Conservation (phyloP, 1,140 invertebrate genomes). For the Ylistrum balloti region DNA sequence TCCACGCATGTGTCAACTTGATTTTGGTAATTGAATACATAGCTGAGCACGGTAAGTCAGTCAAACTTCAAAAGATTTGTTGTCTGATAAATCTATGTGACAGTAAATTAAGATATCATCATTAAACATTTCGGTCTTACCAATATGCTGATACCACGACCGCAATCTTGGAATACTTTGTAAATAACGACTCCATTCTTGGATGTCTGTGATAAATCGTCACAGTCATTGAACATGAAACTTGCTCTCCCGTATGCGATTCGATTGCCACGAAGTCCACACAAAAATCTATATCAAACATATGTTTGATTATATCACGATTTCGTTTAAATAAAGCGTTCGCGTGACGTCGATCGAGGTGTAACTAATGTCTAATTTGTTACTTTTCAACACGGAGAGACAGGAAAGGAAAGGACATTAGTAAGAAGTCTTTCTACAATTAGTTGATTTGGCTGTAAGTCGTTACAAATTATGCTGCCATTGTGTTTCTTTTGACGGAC, state of each 20-base stretch:
- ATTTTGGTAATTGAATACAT: too few relatives aligned
- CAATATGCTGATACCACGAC: slow-evolving; percentile 89
- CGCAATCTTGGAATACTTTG: slow-evolving; percentile 88
- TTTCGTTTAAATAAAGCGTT: background rate
- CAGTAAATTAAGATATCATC: too few relatives aligned
- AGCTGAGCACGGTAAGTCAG: too few relatives aligned
- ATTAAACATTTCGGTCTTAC: slow-evolving; percentile 84
- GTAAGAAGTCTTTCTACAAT: too few relatives aligned
- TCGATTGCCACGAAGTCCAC: background rate
- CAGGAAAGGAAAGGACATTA: background rate
- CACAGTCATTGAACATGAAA: background rate
- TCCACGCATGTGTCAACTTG: too few relatives aligned
- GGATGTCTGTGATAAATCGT: slow-evolving; percentile 26
- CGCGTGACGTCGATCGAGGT: background rate
- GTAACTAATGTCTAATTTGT: too few relatives aligned
- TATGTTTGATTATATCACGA: background rate
- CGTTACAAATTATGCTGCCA: too few relatives aligned
- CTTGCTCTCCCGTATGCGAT: background rate
- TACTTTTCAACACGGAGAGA: background rate
- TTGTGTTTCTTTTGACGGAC: too few relatives aligned
- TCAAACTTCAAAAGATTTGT: too few relatives aligned
- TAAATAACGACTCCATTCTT: slow-evolving; percentile 74
- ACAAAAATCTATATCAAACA: background rate
- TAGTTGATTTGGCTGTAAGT: too few relatives aligned
- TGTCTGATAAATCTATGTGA: too few relatives aligned